A percentile compares a stretch with the other conserved stretches of the same genome.
Evolutionary conservation across 2,888 invertebrate genomes (phyloP).

Genomic region (Rosalia funebris): DNA sequence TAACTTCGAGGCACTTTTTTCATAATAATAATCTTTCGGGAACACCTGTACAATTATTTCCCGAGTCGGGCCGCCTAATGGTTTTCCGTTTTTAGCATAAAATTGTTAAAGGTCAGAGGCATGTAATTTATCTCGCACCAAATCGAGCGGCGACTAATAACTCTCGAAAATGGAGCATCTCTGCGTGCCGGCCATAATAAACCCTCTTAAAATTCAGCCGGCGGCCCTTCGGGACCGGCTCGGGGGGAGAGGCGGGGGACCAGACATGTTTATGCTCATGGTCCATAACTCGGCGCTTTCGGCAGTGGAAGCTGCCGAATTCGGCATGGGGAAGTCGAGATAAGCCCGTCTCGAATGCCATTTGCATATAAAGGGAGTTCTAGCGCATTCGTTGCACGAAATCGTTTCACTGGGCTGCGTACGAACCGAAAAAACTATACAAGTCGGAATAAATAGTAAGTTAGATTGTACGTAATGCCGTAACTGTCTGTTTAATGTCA

Average conservation of each 20-base stretch:
- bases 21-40: too few species aligned
- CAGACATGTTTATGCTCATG: slow-evolving; percentile 14
- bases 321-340: slow-evolving; percentile 17
- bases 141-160: slow-evolving; percentile 1
- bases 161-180: background rate
- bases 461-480: too few species aligned
- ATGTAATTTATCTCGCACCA: background rate
- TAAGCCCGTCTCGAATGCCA: slow-evolving; percentile 13
- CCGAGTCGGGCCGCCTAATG: too few species aligned
- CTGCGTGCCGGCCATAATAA: background rate
- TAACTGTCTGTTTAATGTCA: too few species aligned
- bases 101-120: background rate
- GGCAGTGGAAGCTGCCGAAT: slow-evolving; percentile 5
- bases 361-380: slow-evolving; percentile 24
- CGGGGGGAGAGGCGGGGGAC: background rate
- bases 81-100: too few species aligned
- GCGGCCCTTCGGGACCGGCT: background rate
- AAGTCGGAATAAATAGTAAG: too few species aligned
- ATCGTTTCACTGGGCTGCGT: too few species aligned
- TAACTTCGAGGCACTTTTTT: too few species aligned
- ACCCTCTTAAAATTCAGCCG: slow-evolving; percentile 10
- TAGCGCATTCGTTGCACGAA: too few species aligned
- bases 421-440: too few species aligned
- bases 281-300: slow-evolving; percentile 10
- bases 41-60: too few species aligned